Base-by-base conservation (phyloP, 2,888 invertebrate genomes). In the Drosophila ustulata region DNA sequence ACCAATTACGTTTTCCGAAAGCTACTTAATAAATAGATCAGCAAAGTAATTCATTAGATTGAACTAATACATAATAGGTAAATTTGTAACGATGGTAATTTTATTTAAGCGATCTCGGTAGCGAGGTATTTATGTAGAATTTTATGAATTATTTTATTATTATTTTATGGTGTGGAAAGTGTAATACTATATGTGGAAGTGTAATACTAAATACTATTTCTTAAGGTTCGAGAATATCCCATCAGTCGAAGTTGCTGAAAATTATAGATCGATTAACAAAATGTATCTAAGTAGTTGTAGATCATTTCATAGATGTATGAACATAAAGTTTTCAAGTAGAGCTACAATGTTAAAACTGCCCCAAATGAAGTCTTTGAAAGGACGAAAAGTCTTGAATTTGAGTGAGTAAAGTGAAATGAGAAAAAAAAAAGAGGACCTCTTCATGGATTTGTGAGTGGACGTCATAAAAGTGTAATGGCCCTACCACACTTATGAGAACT, bases 381-480 rank as follows among this genome's bases (percentile, higher is more conserved):
- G 2, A 13, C 8, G 9, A 32, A 23, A 41, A 43, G 25, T 8
- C n/a, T n/a, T 8, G 46, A 51, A 52, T 5, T 46, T 13, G 11
- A 26, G 34, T 9, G 25, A 26, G 34, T 9, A 26, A 56, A 56
- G 26, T 57, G 47, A 57, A 57, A 41, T 63, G 56, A 56, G 41
- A 63, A 46, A 46, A 63, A 46, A 46, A 57, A 32, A n/a, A 39
- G 46, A 57, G 46, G 47, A 67, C 64, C 63, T 32, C 64, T 64
- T 67, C 51, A 57, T 67, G 63, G 50, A n/a, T 32, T 8, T 49
- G 28, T 53, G 49, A 61, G 62, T 62, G 51, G 46, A 46, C 64
- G 64, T 65, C 68, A 68, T 68, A 68, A 68, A 68, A 58, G 51
- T 67, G 56, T 63, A 56, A 67, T 63, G 66, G 50, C 51, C 51